These are phyloP conservation scores for Eurystomus gularis DNA, from an alignment of 2,113 vertebrate species.

Conservation along the genomic window DNA sequence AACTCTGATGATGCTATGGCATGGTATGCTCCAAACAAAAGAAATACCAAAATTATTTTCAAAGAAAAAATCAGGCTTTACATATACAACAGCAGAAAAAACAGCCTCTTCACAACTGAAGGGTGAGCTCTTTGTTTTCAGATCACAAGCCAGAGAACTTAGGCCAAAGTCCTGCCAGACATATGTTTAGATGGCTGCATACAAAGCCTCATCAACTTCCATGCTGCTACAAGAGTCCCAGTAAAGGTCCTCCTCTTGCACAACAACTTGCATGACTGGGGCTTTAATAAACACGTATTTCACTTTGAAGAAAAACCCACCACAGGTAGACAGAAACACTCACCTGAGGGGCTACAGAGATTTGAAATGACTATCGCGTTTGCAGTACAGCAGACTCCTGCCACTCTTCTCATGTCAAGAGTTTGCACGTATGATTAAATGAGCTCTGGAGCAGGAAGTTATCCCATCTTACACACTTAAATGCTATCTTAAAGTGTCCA, in stretches of 20 bases:
- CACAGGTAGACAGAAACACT: neutral
- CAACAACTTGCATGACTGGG: neutral
- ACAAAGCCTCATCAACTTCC: neutral
- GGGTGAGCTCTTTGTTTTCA: neutral
- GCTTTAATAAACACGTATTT: neutral
- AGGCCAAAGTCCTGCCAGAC: neutral
- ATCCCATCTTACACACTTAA: neutral
- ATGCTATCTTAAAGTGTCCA: neutral
- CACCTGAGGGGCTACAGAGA: neutral
- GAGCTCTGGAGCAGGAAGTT: conserved; percentile 24
- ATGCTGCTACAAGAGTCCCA: rapidly evolving
- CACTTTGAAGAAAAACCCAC: neutral
- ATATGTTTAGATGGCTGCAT: neutral
- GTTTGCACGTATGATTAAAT: neutral
- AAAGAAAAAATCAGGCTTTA: neutral
- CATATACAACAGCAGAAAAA: neutral
- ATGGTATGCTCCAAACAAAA: neutral
- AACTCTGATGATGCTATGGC: neutral
- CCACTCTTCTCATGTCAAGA: neutral
- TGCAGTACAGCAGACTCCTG: neutral
- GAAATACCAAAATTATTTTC: neutral
- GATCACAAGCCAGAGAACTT: neutral
- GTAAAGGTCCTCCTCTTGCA: neutral
- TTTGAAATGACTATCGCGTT: neutral
- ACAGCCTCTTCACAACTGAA: neutral